Base-by-base conservation (phyloP, 2,888 invertebrate species). In the Agonopterix arenella region DNA sequence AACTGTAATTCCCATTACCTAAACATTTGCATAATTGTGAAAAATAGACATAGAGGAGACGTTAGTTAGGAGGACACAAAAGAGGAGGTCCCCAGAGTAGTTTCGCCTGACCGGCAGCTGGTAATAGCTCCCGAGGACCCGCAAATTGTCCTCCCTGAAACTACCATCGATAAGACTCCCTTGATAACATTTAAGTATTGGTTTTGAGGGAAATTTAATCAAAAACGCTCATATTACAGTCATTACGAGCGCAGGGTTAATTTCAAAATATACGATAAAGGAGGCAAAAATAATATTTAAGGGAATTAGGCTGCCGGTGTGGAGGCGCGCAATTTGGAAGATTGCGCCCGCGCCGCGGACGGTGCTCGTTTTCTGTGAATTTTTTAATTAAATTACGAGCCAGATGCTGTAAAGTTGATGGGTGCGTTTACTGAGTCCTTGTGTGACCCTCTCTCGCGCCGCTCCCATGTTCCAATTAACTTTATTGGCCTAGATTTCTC, bases 321-420 rank as follows among this genome's bases (percentile, higher is more conserved):
- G 64, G 70, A 66, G 63, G 66, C 57, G 68, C 66, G 80, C 84
- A 88, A 89, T 89, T 85, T 84, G 73, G 80, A 73, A 76, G 82
- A 88, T 88, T 85, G 82, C 78, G 65, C 66, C 63, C 70, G 66
- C 67, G 61, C 28, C 28, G 28, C 28, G 28, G 28, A 28, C 28
- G 70, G 66, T 69, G 73, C 70, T 70, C 68, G 76, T 80, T 77
- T 89, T 86, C 89, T 80, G 83, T 84, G 89, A 88, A 86, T 85
- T 89, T 88, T 85, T 85, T 85, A 88, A 89, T 89, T 86, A 83
- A 89, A 89, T 89, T 89, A 89, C 74, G 81, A 77, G 62, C 70
- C 72, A 80, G 80, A 77, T 80, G 84, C 74, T 78, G 79, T 75
- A 71, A 73, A 76, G 69, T 70, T 80, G 75, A 80, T 80, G 74